A percentile compares a stretch with the other conserved stretches of the same genome.
phyloP scores from a whole-genome alignment of 2,113 vertebrate genomes.

The Phyllostomus hastatus region DNA sequence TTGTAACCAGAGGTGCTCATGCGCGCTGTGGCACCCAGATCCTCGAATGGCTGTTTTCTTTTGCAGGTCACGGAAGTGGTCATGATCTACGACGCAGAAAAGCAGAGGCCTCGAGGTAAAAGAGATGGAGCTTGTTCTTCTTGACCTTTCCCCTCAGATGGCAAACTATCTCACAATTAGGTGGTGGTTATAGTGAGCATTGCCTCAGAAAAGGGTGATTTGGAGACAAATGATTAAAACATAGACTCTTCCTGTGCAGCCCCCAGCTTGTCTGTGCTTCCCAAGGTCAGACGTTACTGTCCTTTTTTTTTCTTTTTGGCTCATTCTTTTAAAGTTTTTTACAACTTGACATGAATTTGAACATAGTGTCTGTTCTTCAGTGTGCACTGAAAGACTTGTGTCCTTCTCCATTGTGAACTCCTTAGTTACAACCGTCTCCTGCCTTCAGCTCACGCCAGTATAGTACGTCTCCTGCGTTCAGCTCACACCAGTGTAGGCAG shows the following conservation, averaged over 20 bases:
- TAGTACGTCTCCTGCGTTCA: neutral
- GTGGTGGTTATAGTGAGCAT: conserved; percentile 63
- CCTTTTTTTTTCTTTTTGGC: conserved; percentile 61
- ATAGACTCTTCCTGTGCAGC: conserved; percentile 67
- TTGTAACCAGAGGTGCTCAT: neutral
- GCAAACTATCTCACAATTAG: conserved; percentile 91
- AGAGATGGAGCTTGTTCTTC: conserved; percentile 91
- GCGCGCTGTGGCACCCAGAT: neutral
- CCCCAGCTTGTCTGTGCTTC: conserved; percentile 67
- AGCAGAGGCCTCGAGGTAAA: conserved; percentile 99
- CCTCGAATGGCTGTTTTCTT: conserved; percentile 52
- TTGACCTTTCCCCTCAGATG: conserved; percentile 88
- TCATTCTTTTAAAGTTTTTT: conserved; percentile 50
- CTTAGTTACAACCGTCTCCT: neutral
- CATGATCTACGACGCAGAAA: conserved; percentile 99
- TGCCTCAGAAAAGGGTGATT: conserved; percentile 74
- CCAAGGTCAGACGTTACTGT: conserved; percentile 63
- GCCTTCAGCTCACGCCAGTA: conserved; percentile 3
- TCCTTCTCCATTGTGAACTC: neutral
- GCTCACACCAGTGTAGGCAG: conserved; percentile 28
- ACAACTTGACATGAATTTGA: neutral
- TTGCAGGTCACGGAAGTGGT: conserved; percentile 99
- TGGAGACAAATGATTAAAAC: conserved; percentile 65
- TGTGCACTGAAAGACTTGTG: neutral
- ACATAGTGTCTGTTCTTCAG: conserved; percentile 11